These are phyloP conservation scores for Galbula dea DNA, from an alignment of 2,113 vertebrate genomes.

Conservation along the genomic window DNA sequence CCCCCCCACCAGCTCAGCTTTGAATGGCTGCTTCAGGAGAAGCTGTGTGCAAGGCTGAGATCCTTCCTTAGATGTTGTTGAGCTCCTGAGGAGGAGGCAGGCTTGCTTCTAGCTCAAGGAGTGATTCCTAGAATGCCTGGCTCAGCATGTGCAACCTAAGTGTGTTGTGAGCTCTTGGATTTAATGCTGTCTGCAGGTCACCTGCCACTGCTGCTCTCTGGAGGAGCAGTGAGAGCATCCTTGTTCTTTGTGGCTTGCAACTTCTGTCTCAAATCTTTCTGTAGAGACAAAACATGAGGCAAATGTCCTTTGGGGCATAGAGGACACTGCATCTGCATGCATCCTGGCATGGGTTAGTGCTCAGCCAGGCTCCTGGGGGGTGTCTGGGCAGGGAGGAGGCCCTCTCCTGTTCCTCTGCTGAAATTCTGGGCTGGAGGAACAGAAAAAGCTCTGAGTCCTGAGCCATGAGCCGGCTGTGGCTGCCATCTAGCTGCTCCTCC, in stretches of 20 bases:
- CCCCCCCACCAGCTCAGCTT: not conserved
- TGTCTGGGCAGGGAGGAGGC: not conserved
- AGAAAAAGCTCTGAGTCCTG: not conserved
- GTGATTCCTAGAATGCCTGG: not conserved
- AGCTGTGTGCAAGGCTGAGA: not conserved
- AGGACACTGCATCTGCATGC: no score
- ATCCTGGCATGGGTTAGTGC: not conserved
- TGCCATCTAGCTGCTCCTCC: not conserved
- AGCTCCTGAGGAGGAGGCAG: not conserved
- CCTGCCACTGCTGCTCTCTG: accelerated
- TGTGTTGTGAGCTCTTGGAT: accelerated
- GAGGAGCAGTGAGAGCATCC: not conserved
- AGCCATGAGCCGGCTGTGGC: not conserved
- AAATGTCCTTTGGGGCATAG: not conserved
- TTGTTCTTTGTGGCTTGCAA: accelerated
- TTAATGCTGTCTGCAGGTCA: not conserved
- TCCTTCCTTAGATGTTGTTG: not conserved
- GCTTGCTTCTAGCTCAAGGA: not conserved
- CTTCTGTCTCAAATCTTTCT: not conserved
- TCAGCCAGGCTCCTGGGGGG: not conserved
- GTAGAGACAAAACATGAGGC: accelerated
- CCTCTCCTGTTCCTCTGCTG: no score
- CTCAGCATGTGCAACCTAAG: accelerated
- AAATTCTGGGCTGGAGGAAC: no score
- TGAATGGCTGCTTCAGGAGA: accelerated